Percentiles rank a stretch among this genome's conserved stretches.
These are phyloP conservation scores for Peromyscus polionotus DNA, from an alignment of 2,113 vertebrate genomes.

Conservation along the genomic window DNA sequence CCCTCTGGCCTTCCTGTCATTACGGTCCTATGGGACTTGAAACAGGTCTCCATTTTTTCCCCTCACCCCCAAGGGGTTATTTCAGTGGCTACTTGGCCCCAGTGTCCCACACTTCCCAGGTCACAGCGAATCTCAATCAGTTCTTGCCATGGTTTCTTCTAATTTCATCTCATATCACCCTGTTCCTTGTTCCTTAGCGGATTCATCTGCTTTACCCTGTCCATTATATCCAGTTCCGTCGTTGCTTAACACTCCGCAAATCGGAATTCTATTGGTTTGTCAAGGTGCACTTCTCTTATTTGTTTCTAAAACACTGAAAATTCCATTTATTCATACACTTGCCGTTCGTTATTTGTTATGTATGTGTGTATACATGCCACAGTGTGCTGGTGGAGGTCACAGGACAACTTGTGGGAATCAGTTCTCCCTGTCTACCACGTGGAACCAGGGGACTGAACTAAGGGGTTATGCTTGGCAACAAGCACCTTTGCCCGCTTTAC, in stretches of 20 bases:
- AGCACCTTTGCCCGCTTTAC: background rate
- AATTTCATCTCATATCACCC: background rate
- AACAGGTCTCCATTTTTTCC: background rate
- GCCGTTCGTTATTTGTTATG: background rate
- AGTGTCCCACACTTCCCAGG: background rate
- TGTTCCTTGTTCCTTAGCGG: background rate
- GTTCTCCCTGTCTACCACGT: background rate
- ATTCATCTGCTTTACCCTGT: background rate
- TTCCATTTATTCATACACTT: background rate
- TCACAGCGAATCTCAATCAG: background rate
- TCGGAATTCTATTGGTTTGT: too few species aligned
- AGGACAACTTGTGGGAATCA: background rate
- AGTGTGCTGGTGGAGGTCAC: background rate
- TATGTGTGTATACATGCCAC: background rate
- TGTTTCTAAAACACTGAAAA: background rate
- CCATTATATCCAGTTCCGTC: too few species aligned
- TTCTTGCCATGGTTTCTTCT: background rate
- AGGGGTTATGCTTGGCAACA: background rate
- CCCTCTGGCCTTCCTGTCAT: accelerated
- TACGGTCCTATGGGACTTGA: too few species aligned
- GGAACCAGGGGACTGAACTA: background rate
- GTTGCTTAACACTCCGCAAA: background rate
- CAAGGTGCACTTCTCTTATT: background rate
- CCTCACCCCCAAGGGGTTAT: background rate
- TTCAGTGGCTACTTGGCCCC: background rate